Base-by-base conservation (phyloP, 2,888 invertebrate species). In the Chrysolina haemoptera region DNA sequence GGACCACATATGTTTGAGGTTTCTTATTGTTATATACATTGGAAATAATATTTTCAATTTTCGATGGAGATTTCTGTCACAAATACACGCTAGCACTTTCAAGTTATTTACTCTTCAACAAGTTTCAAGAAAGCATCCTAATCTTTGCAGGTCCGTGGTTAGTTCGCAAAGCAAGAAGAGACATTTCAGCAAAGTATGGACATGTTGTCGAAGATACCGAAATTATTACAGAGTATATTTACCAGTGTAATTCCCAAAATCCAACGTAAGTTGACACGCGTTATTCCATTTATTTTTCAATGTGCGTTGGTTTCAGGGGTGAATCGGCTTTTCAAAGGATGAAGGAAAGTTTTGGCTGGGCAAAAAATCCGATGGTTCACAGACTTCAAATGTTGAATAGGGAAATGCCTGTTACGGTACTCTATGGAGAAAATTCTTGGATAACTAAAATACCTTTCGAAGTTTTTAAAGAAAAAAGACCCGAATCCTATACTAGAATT, bases 341-440 rank as follows among this genome's bases (percentile, higher is more conserved):
- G 91, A 62, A 59, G 65, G 90, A 91, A 64, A 93, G 94, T 9
- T 95, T 96, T 86, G 98, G 97, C 8, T 99, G 98, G 98, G 97
- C 99, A 0, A 97, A 96, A 89, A 91, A 96, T 89, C 99, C 99
- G 0, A 98, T 99, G 94, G 91, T 96, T n/a, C 91, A 92, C 69
- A 91, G 98, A 68, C 92, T 96, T 75, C 90, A 93, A 75, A 89
- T 92, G 77, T 88, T 98, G 65, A 89, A 91, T 74, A 85, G 90
- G 10, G 89, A 92, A 72, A 91, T 98, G 75, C 96, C 97, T 0
- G 93, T 98, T 80, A 97, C 98, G 14, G 90, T 98, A 78, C 89
- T 98, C 71, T 98, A 97, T 87, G 99, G 99, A 1, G 94, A 95
- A 55, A 90, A 96, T 76, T 98, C 98, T 1, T 99, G 99, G 98